Conservation (phyloP, 2,888 invertebrate genomes). For the Xestoiulus laeticollis region DNA sequence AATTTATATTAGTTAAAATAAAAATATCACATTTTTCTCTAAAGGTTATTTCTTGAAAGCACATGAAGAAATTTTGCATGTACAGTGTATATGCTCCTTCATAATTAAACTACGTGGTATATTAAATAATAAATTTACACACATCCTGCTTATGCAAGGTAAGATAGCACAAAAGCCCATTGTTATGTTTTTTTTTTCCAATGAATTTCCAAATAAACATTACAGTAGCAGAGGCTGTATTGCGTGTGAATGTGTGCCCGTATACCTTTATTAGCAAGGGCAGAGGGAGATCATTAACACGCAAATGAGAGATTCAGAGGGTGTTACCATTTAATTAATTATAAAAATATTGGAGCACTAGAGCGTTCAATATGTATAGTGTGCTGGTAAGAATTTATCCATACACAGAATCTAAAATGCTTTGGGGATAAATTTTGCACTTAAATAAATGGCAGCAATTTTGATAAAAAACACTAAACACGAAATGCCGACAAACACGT, state of each 20-base stretch:
- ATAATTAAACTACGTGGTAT: neutral
- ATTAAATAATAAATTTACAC: neutral
- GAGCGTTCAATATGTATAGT: neutral
- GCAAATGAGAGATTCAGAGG: conserved; percentile 19
- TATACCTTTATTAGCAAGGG: neutral
- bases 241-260: conserved; percentile 15
- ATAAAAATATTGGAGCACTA: conserved; percentile 8
- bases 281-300: conserved; percentile 30
- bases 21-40: no score
- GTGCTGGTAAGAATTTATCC: neutral
- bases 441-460: conserved; percentile 39
- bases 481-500: conserved; percentile 8
- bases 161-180: neutral
- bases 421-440: neutral
- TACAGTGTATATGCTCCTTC: no score
- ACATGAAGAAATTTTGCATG: no score
- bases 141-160: neutral
- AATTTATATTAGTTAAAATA: no score
- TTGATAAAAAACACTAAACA: conserved; percentile 18
- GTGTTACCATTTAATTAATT: conserved; percentile 43
- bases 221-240: neutral
- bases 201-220: neutral
- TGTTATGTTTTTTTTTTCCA: neutral
- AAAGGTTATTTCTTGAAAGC: no score
- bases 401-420: neutral